Conservation (phyloP, 2,113 vertebrate genomes). For the Callospermophilus lateralis region DNA sequence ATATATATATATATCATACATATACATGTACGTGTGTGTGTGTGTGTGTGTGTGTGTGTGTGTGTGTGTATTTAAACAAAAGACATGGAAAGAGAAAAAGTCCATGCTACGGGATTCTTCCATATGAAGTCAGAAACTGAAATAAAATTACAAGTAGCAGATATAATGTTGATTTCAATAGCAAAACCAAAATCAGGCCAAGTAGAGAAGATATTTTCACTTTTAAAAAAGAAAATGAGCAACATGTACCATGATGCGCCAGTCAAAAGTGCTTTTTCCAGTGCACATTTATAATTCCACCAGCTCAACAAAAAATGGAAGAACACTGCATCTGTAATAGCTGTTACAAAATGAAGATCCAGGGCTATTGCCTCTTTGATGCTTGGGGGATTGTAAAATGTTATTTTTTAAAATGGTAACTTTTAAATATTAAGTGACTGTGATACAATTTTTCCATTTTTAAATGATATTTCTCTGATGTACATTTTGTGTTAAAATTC, state of each 20-base stretch:
- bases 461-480: not conserved
- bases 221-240: not conserved
- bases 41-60: too few relatives aligned
- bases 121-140: not conserved
- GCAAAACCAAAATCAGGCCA: not conserved
- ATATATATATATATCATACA: not conserved
- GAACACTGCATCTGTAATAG: not conserved
- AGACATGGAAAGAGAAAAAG: constrained; percentile 20
- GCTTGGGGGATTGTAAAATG: not conserved
- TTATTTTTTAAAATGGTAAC: not conserved
- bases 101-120: not conserved
- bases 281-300: not conserved
- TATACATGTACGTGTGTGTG: too few relatives aligned
- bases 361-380: not conserved
- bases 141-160: not conserved
- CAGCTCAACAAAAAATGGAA: not conserved
- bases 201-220: not conserved
- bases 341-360: not conserved
- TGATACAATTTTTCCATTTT: not conserved
- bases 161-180: not conserved
- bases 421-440: not conserved
- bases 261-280: not conserved
- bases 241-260: not conserved
- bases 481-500: not conserved
- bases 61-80: not conserved